Evolutionary conservation across 2,797 vertebrate species (phyloP).

Genomic region (Spheniscus humboldti): DNA sequence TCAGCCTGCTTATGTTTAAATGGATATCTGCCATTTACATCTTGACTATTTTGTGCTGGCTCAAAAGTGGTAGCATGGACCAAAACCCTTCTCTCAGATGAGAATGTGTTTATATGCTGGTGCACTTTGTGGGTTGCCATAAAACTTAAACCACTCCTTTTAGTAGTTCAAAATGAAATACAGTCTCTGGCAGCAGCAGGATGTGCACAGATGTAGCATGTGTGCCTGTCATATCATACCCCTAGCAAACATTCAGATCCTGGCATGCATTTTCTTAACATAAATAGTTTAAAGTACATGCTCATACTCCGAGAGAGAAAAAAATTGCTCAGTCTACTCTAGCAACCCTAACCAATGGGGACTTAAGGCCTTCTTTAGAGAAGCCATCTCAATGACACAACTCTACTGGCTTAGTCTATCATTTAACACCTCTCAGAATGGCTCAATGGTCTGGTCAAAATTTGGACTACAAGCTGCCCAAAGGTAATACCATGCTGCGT

Average conservation of each 20-base stretch:
- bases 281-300: slow-evolving; percentile 54
- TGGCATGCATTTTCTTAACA: slow-evolving; percentile 53
- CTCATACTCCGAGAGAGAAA: neutral
- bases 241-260: slow-evolving; percentile 27
- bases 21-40: neutral
- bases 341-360: slow-evolving; percentile 6
- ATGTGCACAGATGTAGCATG: slow-evolving; percentile 49
- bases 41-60: neutral
- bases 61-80: neutral
- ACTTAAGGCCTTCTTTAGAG: neutral
- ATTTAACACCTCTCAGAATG: neutral
- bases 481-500: neutral
- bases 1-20: neutral
- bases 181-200: slow-evolving; percentile 19
- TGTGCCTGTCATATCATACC: slow-evolving; percentile 58
- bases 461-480: neutral
- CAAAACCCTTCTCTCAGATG: neutral
- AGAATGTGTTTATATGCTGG: slow-evolving; percentile 30
- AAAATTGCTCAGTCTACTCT: slow-evolving; percentile 9
- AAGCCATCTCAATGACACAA: neutral
- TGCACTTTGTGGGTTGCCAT: slow-evolving; percentile 31
- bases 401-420: neutral
- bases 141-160: slow-evolving; percentile 44
- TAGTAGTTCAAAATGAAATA: slow-evolving; percentile 55
- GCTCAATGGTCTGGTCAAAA: neutral